Evolutionary conservation across 2,113 vertebrate genomes (phyloP), one percentile per base, ranked within the genome.

Genomic region (Pogonocichla stellata): DNA sequence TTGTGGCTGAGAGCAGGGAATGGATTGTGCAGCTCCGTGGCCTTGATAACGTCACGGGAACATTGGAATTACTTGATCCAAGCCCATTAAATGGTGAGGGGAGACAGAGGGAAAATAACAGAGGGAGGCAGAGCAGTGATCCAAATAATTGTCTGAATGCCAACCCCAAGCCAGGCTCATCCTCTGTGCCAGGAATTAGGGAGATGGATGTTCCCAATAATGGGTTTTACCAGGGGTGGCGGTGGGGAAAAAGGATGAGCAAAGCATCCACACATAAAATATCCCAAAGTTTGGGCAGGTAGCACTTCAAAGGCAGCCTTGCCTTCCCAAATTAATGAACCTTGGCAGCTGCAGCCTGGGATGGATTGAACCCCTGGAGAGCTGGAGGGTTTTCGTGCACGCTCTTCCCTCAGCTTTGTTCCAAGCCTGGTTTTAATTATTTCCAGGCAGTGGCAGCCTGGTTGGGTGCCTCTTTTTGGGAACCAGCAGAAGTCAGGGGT

Each of bases 1-100:
- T 54, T 28, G 57, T 70, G 67, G 64, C 92, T 62, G 61, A 83
- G 87, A 89, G 94, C 78, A 51, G 74, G 80, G 60, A 62, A 88
- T 53, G 73, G 85, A 86, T 82, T 62, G 90, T 81, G 88, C 40
- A 34, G 77, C 72, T 83, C 67, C 60, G 19, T 81, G 88, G 93
- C 90, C 92, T 93, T 40, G 95, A 82, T 92, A 79, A 94, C 29
- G 43, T 75, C 85, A 28, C 5, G 33, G 92, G 33, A 71, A 70
- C 8, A n/a, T 88, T 93, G 62, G 4, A 86, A 78, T 75, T 79
- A 5, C 36, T 84, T 75, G 71, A 92, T 81, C 69, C 22, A 8
- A 93, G 54, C 38, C 90, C 77, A 48, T 92, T 67, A 65, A 69
- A 77, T 5, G 12, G 19, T 53, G 78, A 66, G 75, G 88, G 93